A percentile compares a stretch with the other conserved stretches of the same genome.
Conservation (phyloP, 2,113 vertebrate species). For the Hylia prasina region DNA sequence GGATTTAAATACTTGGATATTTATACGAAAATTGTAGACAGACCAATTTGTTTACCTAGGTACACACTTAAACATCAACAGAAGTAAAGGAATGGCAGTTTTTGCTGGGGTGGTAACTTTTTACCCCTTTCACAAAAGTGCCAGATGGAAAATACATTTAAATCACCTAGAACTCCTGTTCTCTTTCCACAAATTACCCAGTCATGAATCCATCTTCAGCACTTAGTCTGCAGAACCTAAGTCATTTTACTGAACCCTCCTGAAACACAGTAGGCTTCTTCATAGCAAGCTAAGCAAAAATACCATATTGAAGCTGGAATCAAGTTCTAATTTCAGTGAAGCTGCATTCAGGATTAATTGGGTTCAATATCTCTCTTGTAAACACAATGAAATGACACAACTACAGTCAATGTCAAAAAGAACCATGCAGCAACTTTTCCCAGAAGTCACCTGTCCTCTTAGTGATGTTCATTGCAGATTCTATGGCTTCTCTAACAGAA, state of each 20-base stretch:
- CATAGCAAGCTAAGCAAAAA: not conserved
- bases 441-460: not conserved
- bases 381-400: not conserved
- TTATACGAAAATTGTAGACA: not conserved
- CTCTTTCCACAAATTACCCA: not conserved
- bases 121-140: not conserved
- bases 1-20: not conserved
- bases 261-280: not conserved
- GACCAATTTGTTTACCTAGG: not conserved
- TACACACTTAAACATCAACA: not conserved
- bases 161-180: constrained; percentile 13
- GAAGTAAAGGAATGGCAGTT: not conserved
- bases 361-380: not conserved
- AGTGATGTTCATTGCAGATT: not conserved
- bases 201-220: not conserved
- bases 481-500: not conserved
- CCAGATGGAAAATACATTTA: not conserved
- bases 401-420: not conserved
- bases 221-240: not conserved
- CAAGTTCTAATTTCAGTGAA: not conserved
- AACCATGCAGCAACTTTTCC: not conserved
- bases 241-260: not conserved
- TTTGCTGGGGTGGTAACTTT: not conserved
- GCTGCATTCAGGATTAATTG: not conserved
- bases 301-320: not conserved